A percentile compares a stretch with the other conserved stretches of the same genome.
phyloP scores from a whole-genome alignment of 1,140 invertebrate species.

The Bombus ignitus region DNA sequence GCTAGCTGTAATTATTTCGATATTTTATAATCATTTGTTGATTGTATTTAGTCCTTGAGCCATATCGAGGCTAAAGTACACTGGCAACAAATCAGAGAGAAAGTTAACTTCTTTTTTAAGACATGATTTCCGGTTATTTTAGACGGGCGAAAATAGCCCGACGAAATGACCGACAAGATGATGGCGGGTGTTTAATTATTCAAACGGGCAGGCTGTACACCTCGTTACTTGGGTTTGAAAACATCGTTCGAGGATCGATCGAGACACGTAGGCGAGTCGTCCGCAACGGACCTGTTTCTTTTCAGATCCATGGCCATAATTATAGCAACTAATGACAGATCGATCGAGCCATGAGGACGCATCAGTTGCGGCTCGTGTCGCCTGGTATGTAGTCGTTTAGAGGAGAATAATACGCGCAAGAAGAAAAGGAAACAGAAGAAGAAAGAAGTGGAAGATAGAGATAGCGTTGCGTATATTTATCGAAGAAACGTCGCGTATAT shows the following conservation, averaged over 20 bases:
- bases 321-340: conserved; percentile 64
- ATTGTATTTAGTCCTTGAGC: too few relatives aligned
- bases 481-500: background rate
- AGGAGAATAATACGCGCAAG: conserved; percentile 4
- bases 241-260: conserved; percentile 33
- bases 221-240: background rate
- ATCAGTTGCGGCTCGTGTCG: conserved; percentile 62
- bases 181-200: background rate
- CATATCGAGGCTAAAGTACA: background rate
- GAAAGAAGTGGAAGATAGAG: background rate
- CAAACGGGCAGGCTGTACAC: background rate
- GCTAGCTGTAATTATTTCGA: too few relatives aligned
- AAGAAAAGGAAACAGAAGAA: background rate
- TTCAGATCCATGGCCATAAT: conserved; percentile 78
- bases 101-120: background rate
- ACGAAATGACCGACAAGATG: background rate
- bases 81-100: conserved; percentile 31
- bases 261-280: background rate
- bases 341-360: conserved; percentile 71
- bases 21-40: too few relatives aligned
- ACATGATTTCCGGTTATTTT: background rate
- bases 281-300: conserved; percentile 57
- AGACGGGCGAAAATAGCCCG: background rate
- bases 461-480: background rate
- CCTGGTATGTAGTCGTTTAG: conserved; percentile 57